Evolutionary conservation across 2,113 vertebrate species (phyloP), one percentile per base, ranked within the genome.

Genomic region (Lepidothrix coronata): DNA sequence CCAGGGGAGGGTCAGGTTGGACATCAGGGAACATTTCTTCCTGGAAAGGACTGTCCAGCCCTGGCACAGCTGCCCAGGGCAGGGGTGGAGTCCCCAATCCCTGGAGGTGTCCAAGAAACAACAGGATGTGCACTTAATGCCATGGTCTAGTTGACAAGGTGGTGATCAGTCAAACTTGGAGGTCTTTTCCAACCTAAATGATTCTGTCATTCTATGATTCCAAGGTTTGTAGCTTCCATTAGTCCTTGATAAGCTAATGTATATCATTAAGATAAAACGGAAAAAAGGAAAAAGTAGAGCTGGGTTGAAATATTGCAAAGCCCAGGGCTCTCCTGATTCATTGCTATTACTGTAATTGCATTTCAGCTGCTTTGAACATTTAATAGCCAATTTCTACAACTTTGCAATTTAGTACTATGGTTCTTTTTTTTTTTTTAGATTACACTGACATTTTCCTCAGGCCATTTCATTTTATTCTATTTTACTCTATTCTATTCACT

Each of bases 1-100:
- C 23, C 46, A 82, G 62, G 44, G 28, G 2, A 37, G 27, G 27
- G 0, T 1, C 37, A 24, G 33, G 20, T 0, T 39, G 28, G 24
- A 54, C 9, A 3, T 11, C 7, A 14, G 2, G 39, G 70, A n/a
- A 14, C 0, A 55, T 61, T 61, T 4, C 54, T 25, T 46, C 24
- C n/a, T 2, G 2, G n/a, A 25, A 68, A 54, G 16, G 8, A 3
- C 33, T 39, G 18, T 39, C 11, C 24, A 41, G 19, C 20, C 24
- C 30, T 61, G 28, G 20, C 5, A 1, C 23, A 59, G 44, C 52
- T 73, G 35, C 18, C 25, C 44, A 44, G 52, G 37, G 27, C 10
- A 59, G 20, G 44, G 27, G 28, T 30, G 20, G 54, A 5, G 28
- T n/a, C 44, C 12, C 23, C 16, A 22, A 22, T 61, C 54, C 33